Conservation (phyloP, 2,113 vertebrate genomes). For the Archilochus colubris region DNA sequence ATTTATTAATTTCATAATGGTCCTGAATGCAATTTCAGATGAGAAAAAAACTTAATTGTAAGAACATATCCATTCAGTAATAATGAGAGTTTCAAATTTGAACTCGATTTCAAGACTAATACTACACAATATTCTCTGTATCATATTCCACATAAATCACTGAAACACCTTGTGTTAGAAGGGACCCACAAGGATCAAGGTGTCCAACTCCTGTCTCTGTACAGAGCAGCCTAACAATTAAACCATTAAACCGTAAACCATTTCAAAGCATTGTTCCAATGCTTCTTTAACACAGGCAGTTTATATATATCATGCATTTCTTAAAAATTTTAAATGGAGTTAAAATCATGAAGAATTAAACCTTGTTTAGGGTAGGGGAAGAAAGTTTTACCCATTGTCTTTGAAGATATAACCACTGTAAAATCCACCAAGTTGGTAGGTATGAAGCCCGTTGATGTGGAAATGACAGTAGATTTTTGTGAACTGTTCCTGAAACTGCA, state of each 20-base stretch:
- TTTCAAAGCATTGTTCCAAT: background rate
- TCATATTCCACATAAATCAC: background rate
- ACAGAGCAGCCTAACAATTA: background rate
- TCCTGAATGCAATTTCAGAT: background rate
- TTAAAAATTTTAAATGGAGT: background rate
- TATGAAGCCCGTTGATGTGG: background rate
- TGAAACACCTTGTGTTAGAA: background rate
- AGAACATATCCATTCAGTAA: background rate
- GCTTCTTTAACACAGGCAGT: background rate
- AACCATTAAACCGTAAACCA: background rate
- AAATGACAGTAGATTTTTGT: background rate
- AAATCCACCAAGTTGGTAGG: background rate
- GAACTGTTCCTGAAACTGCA: background rate
- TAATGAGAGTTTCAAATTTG: background rate
- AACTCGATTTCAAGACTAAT: background rate
- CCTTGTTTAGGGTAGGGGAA: background rate
- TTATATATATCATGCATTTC: background rate
- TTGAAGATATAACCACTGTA: background rate
- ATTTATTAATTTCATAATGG: background rate
- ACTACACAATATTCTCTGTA: background rate
- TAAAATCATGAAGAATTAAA: background rate
- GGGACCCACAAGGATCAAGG: fast-evolving
- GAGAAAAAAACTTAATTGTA: background rate
- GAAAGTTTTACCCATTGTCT: background rate
- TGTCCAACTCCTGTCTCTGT: background rate